phyloP scores from a whole-genome alignment of 1,140 invertebrate genomes.

The Apis laboriosa region DNA sequence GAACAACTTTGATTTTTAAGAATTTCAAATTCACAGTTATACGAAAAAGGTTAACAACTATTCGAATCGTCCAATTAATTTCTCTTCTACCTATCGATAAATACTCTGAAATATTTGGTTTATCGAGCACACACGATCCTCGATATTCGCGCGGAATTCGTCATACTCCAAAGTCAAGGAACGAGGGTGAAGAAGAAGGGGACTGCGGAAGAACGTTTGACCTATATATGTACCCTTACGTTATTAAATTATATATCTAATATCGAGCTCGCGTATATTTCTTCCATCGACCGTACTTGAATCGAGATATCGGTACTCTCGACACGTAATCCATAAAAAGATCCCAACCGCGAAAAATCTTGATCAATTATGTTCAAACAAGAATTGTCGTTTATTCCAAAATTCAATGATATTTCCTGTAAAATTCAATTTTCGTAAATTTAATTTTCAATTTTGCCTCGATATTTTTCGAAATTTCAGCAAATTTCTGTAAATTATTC shows the following conservation, averaged over 20 bases:
- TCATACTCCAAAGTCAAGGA: not conserved
- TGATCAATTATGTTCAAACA: constrained; percentile 2
- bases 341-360: not conserved
- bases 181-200: not conserved
- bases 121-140: not conserved
- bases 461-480: no score
- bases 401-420: no score
- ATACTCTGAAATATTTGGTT: constrained; percentile 13
- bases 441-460: no score
- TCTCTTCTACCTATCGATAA: not conserved
- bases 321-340: constrained; percentile 25
- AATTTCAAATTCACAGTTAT: not conserved
- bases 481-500: no score
- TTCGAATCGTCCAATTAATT: constrained; percentile 10
- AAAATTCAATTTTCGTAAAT: no score
- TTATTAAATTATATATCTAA: constrained; percentile 37
- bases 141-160: not conserved
- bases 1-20: no score
- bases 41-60: not conserved
- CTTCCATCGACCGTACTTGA: not conserved
- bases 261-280: constrained; percentile 15
- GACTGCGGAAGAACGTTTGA: not conserved
- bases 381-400: not conserved
- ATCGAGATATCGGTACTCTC: not conserved
- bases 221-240: not conserved